Evolutionary conservation across 1,140 invertebrate species (phyloP), one percentile per base, ranked within the genome.

Genomic region (Manduca sexta): DNA sequence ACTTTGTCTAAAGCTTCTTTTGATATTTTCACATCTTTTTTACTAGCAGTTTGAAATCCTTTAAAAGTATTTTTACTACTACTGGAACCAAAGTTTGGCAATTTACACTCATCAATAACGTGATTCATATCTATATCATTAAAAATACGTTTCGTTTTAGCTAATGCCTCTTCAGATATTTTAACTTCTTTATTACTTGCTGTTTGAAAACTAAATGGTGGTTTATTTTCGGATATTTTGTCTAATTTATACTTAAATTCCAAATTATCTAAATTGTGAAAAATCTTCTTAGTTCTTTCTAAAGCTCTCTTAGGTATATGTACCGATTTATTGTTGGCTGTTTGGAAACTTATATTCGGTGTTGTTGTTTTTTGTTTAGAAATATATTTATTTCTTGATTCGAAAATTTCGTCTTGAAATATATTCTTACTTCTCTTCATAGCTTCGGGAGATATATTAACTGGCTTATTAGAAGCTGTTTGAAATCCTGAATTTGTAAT

Each of bases 281-380:
- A 61, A 31, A 69, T 18, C 21, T 61, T 39, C 41, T 44, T 58
- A 43, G 39, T 56, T 44, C 46, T 62, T 31, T 12, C 29, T 14
- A 75, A 51, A n/a, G 64, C 59, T 46, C 58, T 45, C 50, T 70
- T 57, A 13, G 82, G 80, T 30, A 78, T 45, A 33, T 47, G 44
- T n/a, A 76, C 54, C 12, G 47, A 39, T 44, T 75, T 73, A 34
- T 78, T 64, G 49, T 49, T 75, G 6, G 66, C 60, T 35, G 71
- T 70, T 52, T 66, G 40, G 31, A 74, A 74, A 12, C 58, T 60
- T 49, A 26, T 26, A n/a, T n/a, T n/a, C n/a, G n/a, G n/a, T 8
- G 21, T 26, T 5, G 21, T 26, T 2, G 8, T 26, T 5, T 26
- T 8, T 1, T 26, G 21, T 3, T 26, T 26, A 26, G 21, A 26